These are phyloP conservation scores for Mallotus villosus DNA, from an alignment of 2,797 vertebrate species.

Conservation along the genomic window DNA sequence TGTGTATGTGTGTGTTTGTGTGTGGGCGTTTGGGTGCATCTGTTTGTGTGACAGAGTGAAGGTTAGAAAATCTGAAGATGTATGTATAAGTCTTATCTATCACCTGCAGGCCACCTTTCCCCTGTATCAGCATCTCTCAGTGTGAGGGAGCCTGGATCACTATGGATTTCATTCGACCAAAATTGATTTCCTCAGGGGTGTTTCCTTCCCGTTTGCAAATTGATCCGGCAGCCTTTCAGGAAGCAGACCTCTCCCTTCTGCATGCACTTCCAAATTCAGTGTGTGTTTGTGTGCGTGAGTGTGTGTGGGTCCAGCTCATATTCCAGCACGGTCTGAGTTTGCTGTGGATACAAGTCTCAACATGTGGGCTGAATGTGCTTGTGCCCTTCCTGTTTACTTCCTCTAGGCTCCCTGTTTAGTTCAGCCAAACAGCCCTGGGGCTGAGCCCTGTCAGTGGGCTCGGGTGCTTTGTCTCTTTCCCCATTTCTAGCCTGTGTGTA, in stretches of 20 bases:
- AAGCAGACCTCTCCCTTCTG: conserved; percentile 29
- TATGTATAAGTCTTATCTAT: conserved; percentile 46
- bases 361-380: conserved; percentile 14
- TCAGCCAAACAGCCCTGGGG: conserved; percentile 1
- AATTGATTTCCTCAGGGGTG: conserved; percentile 49
- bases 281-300: conserved; percentile 11
- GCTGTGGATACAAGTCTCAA: conserved; percentile 20
- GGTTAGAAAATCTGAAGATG: conserved; percentile 41
- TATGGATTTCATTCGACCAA: conserved; percentile 50
- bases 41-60: conserved; percentile 19
- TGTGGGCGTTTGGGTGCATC: conserved; percentile 14
- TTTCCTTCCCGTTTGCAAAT: conserved; percentile 48
- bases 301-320: conserved; percentile 17
- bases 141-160: conserved; percentile 38
- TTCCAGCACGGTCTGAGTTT: conserved; percentile 5
- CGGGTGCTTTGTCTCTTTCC: background rate
- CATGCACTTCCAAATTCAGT: conserved; percentile 24
- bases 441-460: background rate
- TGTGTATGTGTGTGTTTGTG: background rate
- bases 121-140: conserved; percentile 45
- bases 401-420: conserved; percentile 1
- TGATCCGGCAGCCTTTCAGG: conserved; percentile 39
- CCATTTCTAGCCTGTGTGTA: conserved; percentile 24
- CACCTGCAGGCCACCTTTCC: conserved; percentile 44
- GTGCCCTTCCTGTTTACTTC: conserved; percentile 16